These are phyloP conservation scores for Cordylochernes scorpioides DNA, from an alignment of 2,888 invertebrate species.

Conservation along the genomic window DNA sequence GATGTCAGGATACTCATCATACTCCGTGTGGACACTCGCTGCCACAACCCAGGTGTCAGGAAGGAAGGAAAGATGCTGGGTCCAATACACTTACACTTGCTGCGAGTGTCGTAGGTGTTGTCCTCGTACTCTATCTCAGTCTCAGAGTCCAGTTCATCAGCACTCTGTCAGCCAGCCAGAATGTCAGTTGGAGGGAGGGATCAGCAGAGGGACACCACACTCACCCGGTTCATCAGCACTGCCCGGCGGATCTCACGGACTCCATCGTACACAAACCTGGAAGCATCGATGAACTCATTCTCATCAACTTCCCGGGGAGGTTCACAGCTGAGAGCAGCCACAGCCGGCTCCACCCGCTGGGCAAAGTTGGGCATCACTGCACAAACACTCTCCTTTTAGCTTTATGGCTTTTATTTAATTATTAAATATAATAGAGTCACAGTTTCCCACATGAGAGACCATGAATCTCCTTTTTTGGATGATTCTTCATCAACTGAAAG, in stretches of 20 bases:
- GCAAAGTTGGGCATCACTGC: slow-evolving; percentile 85
- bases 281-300: slow-evolving; percentile 93
- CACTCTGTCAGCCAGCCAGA: slow-evolving; percentile 13
- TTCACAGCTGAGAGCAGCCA: slow-evolving; percentile 55
- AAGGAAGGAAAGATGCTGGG: too few relatives aligned
- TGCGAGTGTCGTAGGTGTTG: slow-evolving; percentile 58
- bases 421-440: neutral
- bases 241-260: slow-evolving; percentile 84
- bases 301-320: slow-evolving; percentile 64
- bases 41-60: too few relatives aligned
- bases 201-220: too few relatives aligned
- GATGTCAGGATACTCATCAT: slow-evolving; percentile 77
- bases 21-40: slow-evolving; percentile 37
- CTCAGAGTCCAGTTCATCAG: slow-evolving; percentile 23
- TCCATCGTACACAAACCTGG: slow-evolving; percentile 80
- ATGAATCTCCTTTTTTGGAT: too few relatives aligned
- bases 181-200: neutral
- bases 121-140: slow-evolving; percentile 27
- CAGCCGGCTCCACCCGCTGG: slow-evolving; percentile 71
- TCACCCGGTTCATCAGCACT: slow-evolving; percentile 80
- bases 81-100: slow-evolving; percentile 72
- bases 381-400: neutral
- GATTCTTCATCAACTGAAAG: too few relatives aligned
- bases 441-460: too few relatives aligned
- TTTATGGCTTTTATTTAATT: slow-evolving; percentile 1